A percentile compares a stretch with the other conserved stretches of the same genome.
These are phyloP conservation scores for Phaonia tiefii DNA, from an alignment of 2,888 invertebrate species.

Conservation along the genomic window DNA sequence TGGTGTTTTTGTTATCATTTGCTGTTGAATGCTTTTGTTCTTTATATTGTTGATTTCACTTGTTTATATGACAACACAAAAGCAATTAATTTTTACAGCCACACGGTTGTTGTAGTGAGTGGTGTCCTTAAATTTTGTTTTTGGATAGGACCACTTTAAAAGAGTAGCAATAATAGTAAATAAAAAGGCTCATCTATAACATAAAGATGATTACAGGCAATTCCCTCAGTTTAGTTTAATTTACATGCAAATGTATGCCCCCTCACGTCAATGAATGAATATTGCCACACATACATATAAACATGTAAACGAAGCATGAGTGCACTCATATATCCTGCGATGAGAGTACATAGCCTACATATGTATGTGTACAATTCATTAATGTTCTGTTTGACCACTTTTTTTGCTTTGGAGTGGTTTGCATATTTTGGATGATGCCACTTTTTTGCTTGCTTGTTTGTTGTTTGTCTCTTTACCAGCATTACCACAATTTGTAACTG, in stretches of 20 bases:
- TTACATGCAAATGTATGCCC: too few species aligned
- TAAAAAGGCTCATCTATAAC: too few species aligned
- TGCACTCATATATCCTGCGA: background rate
- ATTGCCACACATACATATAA: background rate
- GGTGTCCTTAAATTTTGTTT: too few species aligned
- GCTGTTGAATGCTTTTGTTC: background rate
- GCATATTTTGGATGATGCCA: background rate
- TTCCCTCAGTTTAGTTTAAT: too few species aligned
- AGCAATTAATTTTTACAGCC: conserved; percentile 61
- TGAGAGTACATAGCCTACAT: background rate
- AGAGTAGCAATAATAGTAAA: too few species aligned
- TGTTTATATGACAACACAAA: conserved; percentile 15
- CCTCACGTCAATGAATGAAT: background rate
- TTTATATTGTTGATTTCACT: conserved; percentile 9
- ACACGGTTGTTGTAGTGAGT: too few species aligned
- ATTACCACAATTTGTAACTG: conserved; percentile 13
- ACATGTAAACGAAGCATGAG: background rate
- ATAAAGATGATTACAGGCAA: too few species aligned
- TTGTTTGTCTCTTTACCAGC: background rate
- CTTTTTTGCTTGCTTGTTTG: conserved; percentile 5
- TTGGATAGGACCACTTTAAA: too few species aligned
- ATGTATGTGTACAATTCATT: conserved; percentile 28
- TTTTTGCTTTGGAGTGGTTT: background rate
- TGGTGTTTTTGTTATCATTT: conserved; percentile 39
- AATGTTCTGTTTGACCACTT: background rate